phyloP scores from a whole-genome alignment of 2,888 invertebrate species.

The Caenorhabditis becei region DNA sequence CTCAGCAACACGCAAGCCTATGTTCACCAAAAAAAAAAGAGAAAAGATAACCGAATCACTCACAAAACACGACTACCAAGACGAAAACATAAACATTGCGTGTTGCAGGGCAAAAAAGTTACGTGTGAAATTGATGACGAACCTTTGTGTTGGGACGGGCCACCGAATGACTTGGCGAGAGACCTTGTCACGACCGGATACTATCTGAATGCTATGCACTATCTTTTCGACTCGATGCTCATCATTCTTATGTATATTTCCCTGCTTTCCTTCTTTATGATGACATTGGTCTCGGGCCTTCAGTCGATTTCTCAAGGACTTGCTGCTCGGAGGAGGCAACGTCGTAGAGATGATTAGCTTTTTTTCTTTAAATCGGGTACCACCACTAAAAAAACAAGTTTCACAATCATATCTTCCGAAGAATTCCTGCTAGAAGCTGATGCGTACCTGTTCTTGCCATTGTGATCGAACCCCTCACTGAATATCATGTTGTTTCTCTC shows the following conservation, averaged over 20 bases:
- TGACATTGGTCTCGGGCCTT: background rate
- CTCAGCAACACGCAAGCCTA: conserved; percentile 58
- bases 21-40: conserved; percentile 4
- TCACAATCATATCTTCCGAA: background rate
- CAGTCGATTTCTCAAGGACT: background rate
- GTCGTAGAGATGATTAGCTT: background rate
- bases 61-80: conserved; percentile 2
- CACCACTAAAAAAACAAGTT: background rate
- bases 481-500: conserved; percentile 44
- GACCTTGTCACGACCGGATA: conserved; percentile 10
- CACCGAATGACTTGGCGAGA: conserved; percentile 17
- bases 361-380: background rate
- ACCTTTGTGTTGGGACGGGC: conserved; percentile 51
- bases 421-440: background rate
- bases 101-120: conserved; percentile 69
- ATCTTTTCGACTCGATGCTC: conserved; percentile 14
- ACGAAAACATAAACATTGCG: conserved; percentile 22
- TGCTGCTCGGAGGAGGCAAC: background rate
- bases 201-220: conserved; percentile 6
- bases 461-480: conserved; percentile 22
- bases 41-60: background rate
- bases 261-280: conserved; percentile 5
- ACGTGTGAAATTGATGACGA: conserved; percentile 67
- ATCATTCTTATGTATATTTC: conserved; percentile 29
- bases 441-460: conserved; percentile 14